Percentiles rank a stretch among this genome's conserved stretches.
phyloP scores from a whole-genome alignment of 2,888 invertebrate genomes.

The Allacma fusca region DNA sequence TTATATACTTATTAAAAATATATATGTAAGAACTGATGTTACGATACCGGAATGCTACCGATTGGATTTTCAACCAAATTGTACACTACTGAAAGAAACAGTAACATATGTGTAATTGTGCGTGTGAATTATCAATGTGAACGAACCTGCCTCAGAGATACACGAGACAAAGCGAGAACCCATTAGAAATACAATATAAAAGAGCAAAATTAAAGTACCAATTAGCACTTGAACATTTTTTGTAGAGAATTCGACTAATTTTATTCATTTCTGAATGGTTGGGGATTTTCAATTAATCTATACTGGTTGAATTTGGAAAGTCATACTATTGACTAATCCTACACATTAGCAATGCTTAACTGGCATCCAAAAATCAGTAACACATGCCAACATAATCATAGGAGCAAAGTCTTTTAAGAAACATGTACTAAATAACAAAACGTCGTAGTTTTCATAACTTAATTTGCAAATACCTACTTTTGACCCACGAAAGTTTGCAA shows the following conservation, averaged over 20 bases:
- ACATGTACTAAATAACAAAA: too few species aligned
- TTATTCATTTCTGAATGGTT: not conserved
- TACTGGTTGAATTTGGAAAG: too few species aligned
- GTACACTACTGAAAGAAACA: not conserved
- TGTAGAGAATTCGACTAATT: slow-evolving; percentile 11
- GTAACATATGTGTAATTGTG: not conserved
- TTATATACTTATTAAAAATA: slow-evolving; percentile 21
- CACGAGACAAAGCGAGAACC: not conserved
- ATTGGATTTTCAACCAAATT: slow-evolving; percentile 17
- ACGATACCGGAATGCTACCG: not conserved
- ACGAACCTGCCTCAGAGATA: slow-evolving; percentile 14
- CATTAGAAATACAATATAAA: slow-evolving; percentile 10
- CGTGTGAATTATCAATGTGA: slow-evolving; percentile 16
- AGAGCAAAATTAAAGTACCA: slow-evolving; percentile 23
- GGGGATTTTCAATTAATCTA: too few species aligned
- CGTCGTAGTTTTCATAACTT: too few species aligned
- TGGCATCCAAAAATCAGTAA: too few species aligned
- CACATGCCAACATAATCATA: too few species aligned
- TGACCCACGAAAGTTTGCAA: slow-evolving; percentile 81
- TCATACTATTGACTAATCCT: too few species aligned
- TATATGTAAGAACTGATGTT: slow-evolving; percentile 29
- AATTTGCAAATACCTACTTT: slow-evolving; percentile 23
- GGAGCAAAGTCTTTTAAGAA: too few species aligned
- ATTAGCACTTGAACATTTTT: slow-evolving; percentile 21
- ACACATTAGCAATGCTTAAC: too few species aligned